phyloP scores from a whole-genome alignment of 2,888 invertebrate species.

The Eutolmus rufibarbis region DNA sequence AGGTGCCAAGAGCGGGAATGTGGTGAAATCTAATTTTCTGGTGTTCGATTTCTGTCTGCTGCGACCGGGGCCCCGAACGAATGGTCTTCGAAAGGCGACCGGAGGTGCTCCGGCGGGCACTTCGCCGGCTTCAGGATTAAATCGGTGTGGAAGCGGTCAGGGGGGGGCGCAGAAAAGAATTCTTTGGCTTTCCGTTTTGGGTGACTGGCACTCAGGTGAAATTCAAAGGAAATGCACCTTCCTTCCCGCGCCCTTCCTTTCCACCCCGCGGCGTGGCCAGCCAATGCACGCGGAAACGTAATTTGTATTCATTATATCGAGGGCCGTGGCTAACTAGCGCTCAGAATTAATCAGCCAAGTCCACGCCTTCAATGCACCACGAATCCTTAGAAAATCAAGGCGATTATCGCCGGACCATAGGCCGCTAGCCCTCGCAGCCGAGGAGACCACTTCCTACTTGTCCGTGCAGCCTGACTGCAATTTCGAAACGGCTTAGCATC shows the following conservation, averaged over 20 bases:
- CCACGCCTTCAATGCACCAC: background rate
- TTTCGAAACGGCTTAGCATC: background rate
- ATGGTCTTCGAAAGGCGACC: background rate
- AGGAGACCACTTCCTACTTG: background rate
- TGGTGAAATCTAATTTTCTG: slow-evolving; percentile 22
- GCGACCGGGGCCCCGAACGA: background rate
- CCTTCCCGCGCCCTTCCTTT: background rate
- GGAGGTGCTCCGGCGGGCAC: background rate
- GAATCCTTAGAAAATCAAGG: background rate
- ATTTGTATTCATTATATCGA: background rate
- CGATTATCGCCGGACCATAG: background rate
- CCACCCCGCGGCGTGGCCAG: background rate
- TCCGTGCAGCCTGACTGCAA: background rate
- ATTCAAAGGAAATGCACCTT: background rate
- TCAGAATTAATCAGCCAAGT: background rate
- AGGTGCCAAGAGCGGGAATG: background rate
- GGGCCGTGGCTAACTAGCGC: background rate
- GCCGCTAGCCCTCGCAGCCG: background rate
- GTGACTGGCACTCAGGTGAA: background rate
- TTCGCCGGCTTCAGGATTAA: background rate
- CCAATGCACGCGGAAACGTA: background rate
- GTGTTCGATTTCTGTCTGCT: slow-evolving; percentile 6
- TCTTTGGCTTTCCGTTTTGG: background rate
- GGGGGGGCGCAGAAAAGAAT: background rate
- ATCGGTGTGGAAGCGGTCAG: background rate